Conservation (phyloP, 2,113 vertebrate genomes). For the Gopherus evgoodei region DNA sequence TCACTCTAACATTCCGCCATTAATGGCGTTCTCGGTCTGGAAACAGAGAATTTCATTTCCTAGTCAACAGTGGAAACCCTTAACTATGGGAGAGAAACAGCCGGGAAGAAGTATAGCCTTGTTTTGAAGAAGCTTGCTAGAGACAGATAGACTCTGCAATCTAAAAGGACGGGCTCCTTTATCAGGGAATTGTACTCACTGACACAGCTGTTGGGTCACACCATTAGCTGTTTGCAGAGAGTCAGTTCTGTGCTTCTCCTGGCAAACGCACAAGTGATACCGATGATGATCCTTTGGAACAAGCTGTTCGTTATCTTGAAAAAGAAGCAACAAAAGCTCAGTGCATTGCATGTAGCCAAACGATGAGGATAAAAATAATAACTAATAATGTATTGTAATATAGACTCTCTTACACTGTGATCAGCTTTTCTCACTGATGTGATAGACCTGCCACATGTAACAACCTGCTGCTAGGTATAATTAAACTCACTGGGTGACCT, state of each 20-base stretch:
- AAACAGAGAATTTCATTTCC: not conserved
- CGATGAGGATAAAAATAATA: not conserved
- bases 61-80: not conserved
- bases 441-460: not conserved
- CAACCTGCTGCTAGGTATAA: not conserved
- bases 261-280: accelerated
- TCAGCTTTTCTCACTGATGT: not conserved
- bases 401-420: not conserved
- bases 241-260: not conserved
- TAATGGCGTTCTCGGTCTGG: not conserved
- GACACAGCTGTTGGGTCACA: not conserved
- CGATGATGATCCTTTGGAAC: not conserved
- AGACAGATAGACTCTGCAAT: not conserved
- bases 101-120: not conserved
- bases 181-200: not conserved
- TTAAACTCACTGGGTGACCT: not conserved
- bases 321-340: accelerated
- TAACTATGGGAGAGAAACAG: not conserved
- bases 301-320: not conserved
- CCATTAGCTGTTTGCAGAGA: not conserved
- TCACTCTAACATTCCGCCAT: not conserved
- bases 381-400: not conserved
- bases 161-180: not conserved
- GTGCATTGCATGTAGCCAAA: accelerated
- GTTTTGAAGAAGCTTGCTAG: not conserved